phyloP scores from a whole-genome alignment of 2,113 vertebrate genomes.

The Clarias batrachus region DNA sequence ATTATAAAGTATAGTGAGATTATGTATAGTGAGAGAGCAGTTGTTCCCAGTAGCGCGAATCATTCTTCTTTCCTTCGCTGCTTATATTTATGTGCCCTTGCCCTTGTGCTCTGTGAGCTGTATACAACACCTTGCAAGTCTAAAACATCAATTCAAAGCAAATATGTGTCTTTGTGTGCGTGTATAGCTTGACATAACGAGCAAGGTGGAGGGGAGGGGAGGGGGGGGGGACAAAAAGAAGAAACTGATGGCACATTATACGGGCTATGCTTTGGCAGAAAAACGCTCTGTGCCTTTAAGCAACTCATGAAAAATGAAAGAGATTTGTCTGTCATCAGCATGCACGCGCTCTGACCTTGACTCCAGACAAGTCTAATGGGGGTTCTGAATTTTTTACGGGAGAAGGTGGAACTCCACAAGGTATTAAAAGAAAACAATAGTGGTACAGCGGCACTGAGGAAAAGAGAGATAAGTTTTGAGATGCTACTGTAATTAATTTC shows the following conservation, averaged over 20 bases:
- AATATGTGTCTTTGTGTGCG: constrained; percentile 53
- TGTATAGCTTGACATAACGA: constrained; percentile 60
- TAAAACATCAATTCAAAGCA: constrained; percentile 56
- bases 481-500: constrained; percentile 54
- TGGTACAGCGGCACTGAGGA: constrained; percentile 39
- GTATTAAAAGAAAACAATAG: constrained; percentile 60
- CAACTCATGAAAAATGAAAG: constrained; percentile 69
- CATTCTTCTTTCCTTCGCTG: constrained; percentile 26
- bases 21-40: not conserved
- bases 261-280: constrained; percentile 54
- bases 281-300: constrained; percentile 63
- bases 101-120: constrained; percentile 37
- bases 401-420: constrained; percentile 60
- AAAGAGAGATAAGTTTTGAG: constrained; percentile 8
- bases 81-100: constrained; percentile 50
- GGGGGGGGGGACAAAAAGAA: constrained; percentile 12
- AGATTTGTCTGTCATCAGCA: constrained; percentile 64
- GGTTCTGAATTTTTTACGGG: constrained; percentile 63
- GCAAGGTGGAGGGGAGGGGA: constrained; percentile 31
- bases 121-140: constrained; percentile 41
- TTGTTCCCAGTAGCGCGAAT: constrained; percentile 24
- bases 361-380: constrained; percentile 61
- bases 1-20: too few species aligned
- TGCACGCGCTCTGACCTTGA: constrained; percentile 63
- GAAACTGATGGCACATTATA: constrained; percentile 59